Base-by-base conservation (phyloP, 2,888 invertebrate genomes). In the Drosophila stalkeri region DNA sequence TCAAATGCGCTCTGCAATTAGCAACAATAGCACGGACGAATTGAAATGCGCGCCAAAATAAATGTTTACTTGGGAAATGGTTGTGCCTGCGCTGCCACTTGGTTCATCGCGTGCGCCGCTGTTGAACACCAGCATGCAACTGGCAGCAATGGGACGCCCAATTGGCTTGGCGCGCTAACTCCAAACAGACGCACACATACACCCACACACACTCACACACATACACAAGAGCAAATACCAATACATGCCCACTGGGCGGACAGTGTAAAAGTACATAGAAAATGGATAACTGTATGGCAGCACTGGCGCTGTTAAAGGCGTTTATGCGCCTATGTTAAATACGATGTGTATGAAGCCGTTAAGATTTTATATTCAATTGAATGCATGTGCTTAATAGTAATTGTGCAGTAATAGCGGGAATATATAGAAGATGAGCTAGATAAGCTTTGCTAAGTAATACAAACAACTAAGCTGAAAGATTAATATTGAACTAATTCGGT, bases 21-120 rank as follows among this genome's bases (percentile, higher is more conserved):
- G 41, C 51, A 41, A 23, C 27, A 33, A 47, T 31, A n/a, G n/a
- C 44, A 59, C 44, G 3, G 46, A 68, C 37, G 57, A 72, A 44
- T 56, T 37, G 6, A 66, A 74, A 56, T 75, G 83, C 89, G 89
- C 89, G 83, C 89, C 83, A 88, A 84, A 82, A 55, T n/a, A 83
- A 37, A 60, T 43, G 41, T 69, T 20, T 20, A 16, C 11, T 55
- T 49, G 47, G 31, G 39, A 39, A 55, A 9, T 23, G 33, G 14
- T 35, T 41, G 46, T n/a, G 44, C n/a, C 16, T 49, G 49, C 11
- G n/a, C 37, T 37, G 8, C 33, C 8, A n/a, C 23, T 41, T 14
- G 20, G 39, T 16, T 37, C 31, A 18, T 37, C 62, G 44, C 75
- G 59, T 73, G 72, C 78, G 81, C 54, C 60, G 66, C 66, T 67